Base-by-base conservation (phyloP, 2,888 invertebrate species). In the Parochlus steinenii region DNA sequence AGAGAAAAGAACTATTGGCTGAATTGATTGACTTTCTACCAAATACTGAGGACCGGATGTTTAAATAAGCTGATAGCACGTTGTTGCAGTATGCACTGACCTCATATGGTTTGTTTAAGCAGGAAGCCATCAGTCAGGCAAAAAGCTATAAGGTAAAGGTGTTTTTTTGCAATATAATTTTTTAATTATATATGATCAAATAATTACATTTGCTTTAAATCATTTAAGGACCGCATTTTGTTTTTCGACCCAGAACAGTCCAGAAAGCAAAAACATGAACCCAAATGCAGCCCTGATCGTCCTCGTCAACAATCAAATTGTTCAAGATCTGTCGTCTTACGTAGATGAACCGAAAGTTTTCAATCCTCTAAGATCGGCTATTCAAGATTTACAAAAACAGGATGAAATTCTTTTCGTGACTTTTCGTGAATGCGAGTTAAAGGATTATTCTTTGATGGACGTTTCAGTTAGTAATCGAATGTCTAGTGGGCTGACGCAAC, bases 71-170 rank as follows among this genome's bases (percentile, higher is more conserved):
- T n/a, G 53, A 49, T 30, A 49, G 52, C 8, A 47, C 49, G 33
- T 43, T 59, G 1, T 38, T 59, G 28, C 53, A 53, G 36, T 52
- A 54, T 41, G 58, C 57, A 0, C 25, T 59, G 3, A 50, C 52
- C 46, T 43, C 46, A 8, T 40, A 44, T 15, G 51, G 48, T 11
- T 28, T 43, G 2, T 39, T 56, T n/a, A 44, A 44, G n/a, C 41
- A 48, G 18, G 52, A 54, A 39, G 60, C 58, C 2, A 15, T 42
- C n/a, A 44, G 41, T 3, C 58, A 60, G 41, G 51, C 48, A 7
- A 41, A 41, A 17, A 33, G 41, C 4, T 56, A 52, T 45, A 7
- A n/a, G n/a, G n/a, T n/a, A n/a, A n/a, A n/a, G n/a, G n/a, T n/a
- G n/a, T n/a, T n/a, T n/a, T n/a, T n/a, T n/a, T n/a, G n/a, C n/a